phyloP scores from a whole-genome alignment of 2,113 vertebrate species.

The Sinocyclocheilus rhinocerous region DNA sequence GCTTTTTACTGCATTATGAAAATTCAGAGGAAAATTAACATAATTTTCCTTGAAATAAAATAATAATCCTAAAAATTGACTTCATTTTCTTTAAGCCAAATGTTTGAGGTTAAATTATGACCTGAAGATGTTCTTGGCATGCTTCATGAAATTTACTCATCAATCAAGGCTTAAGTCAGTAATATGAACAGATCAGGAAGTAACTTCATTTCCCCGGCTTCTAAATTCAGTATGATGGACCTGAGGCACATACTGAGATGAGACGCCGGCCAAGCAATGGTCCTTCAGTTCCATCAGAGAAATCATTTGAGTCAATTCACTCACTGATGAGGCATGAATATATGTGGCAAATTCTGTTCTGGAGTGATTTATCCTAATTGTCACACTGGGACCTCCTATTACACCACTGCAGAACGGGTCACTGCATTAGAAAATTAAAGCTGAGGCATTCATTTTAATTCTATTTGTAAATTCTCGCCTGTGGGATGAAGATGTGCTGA shows the following conservation, averaged over 20 bases:
- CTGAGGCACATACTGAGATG: constrained; percentile 10
- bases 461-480: constrained; percentile 85
- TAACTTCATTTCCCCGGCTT: background rate
- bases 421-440: constrained; percentile 89
- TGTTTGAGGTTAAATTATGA: background rate
- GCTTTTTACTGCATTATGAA: background rate
- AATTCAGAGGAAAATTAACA: background rate
- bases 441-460: constrained; percentile 81
- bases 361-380: constrained; percentile 94
- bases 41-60: background rate
- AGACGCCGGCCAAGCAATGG: constrained; percentile 50
- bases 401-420: constrained; percentile 84
- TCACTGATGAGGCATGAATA: constrained; percentile 91
- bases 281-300: constrained; percentile 80
- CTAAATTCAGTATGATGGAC: background rate
- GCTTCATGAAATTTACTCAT: background rate
- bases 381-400: constrained; percentile 87
- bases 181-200: background rate
- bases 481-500: constrained; percentile 76
- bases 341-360: constrained; percentile 81
- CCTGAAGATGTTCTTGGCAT: background rate
- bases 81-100: background rate
- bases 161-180: background rate
- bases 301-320: constrained; percentile 83
- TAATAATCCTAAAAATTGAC: background rate